Evolutionary conservation across 2,888 invertebrate species (phyloP).

Genomic region (Cryptocephalus moraei): DNA sequence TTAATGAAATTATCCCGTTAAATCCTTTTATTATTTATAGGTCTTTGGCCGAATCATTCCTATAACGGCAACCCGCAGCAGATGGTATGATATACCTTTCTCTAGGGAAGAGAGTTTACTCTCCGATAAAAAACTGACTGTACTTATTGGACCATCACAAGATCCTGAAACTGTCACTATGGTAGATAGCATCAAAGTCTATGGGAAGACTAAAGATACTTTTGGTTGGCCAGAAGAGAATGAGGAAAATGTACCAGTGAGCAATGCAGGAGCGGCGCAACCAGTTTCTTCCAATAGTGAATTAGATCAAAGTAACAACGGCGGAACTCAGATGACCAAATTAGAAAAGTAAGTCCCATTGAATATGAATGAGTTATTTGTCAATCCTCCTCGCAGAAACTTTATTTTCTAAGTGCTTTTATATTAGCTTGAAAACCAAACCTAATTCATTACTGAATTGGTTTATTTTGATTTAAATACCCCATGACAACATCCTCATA

Average conservation of each 20-base stretch:
- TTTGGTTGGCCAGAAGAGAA: conserved; percentile 97
- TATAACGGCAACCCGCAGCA: conserved; percentile 47
- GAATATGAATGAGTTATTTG: neutral
- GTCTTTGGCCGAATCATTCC: conserved; percentile 28
- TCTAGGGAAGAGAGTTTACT: conserved; percentile 88
- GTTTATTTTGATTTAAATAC: too few species aligned
- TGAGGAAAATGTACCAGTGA: conserved; percentile 52
- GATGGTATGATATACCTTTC: conserved; percentile 95
- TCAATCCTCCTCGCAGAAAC: neutral
- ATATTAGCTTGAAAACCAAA: too few species aligned
- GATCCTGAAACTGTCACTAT: conserved; percentile 83
- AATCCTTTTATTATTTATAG: conserved; percentile 25
- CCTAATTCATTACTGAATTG: too few species aligned
- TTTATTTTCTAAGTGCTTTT: too few species aligned
- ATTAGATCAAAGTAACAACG: conserved; percentile 33
- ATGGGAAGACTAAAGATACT: conserved; percentile 89
- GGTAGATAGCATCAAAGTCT: conserved; percentile 84
- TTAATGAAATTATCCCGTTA: conserved; percentile 23
- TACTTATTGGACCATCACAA: conserved; percentile 75
- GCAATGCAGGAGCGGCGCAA: conserved; percentile 14
- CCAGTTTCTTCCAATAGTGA: conserved; percentile 23
- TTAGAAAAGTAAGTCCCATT: conserved; percentile 42
- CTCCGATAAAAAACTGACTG: conserved; percentile 81
- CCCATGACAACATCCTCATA: too few species aligned
- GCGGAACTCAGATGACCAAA: conserved; percentile 44